These are phyloP conservation scores for Carollia perspicillata DNA, from an alignment of 2,113 vertebrate species.

Conservation along the genomic window DNA sequence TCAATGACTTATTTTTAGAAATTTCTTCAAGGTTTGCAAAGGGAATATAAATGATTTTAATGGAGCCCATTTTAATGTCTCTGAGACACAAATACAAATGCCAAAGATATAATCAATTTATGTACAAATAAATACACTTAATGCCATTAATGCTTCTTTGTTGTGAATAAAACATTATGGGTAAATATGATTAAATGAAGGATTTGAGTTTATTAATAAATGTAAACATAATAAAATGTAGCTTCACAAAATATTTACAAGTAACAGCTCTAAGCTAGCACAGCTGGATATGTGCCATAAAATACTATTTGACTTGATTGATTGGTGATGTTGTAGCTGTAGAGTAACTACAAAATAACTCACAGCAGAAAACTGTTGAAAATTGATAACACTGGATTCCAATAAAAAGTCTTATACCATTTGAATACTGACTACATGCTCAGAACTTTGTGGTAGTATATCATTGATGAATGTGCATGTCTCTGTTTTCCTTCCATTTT, in stretches of 20 bases:
- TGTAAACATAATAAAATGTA: slow-evolving; percentile 18
- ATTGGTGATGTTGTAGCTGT: neutral
- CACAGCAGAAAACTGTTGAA: neutral
- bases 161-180: neutral
- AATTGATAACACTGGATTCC: neutral
- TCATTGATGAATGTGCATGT: neutral
- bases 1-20: neutral
- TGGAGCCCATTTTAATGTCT: neutral
- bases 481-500: neutral
- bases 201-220: neutral
- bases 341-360: neutral
- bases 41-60: neutral
- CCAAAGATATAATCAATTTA: neutral
- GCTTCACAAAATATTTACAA: neutral
- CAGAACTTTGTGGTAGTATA: neutral
- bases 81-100: neutral
- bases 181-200: neutral
- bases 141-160: neutral
- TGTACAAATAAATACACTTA: neutral
- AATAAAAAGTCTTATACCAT: neutral
- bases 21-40: neutral
- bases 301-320: neutral
- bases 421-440: neutral
- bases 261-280: neutral
- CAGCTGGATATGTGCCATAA: neutral